Base-by-base conservation (phyloP, 2,113 vertebrate genomes). In the Protomyctophum bolini region DNA sequence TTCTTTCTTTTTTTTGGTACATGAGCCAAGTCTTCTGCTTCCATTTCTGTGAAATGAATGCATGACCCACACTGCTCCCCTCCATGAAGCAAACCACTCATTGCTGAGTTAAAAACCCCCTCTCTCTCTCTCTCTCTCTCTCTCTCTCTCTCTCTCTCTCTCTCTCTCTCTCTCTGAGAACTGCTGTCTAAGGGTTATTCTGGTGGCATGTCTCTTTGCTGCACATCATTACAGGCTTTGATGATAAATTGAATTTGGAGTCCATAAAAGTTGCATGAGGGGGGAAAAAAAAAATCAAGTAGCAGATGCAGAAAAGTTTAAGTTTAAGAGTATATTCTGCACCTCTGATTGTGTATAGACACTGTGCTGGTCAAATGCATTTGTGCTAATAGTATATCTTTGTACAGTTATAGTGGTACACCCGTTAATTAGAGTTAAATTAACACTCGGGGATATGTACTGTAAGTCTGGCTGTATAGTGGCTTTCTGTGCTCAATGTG, bases 41-140 rank as follows among this genome's bases (percentile, higher is more conserved):
- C 33, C 80, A 65, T 85, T 84, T 77, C 81, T 78, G 33, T 41
- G 77, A 91, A 91, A 91, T 81, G 69, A 91, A 88, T 84, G 74
- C 73, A 50, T 86, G 82, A 88, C 84, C 85, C 47, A 66, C 55
- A 2, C 12, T 6, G 76, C 82, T 63, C 77, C 78, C 58, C 47
- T 70, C 33, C 66, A 52, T 75, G 77, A 68, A 71, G 61, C 63
- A 69, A 88, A 82, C 63, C 84, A 64, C 81, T 85, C 81, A 89
- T 89, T 85, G 80, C 63, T 61, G 74, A 72, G 75, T 84, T 89
- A 89, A 83, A 86, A 77, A 79, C 21, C 2, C 21, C 2, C 21
- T 21, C 21, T 21, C 21, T 21, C 21, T 21, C 21, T 41, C 33
- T 41, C 33, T 41, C 33, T 41, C 33, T 73, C 62, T 82, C 65